Conservation (phyloP, 2,797 vertebrate genomes). For the Sebastes alutus region DNA sequence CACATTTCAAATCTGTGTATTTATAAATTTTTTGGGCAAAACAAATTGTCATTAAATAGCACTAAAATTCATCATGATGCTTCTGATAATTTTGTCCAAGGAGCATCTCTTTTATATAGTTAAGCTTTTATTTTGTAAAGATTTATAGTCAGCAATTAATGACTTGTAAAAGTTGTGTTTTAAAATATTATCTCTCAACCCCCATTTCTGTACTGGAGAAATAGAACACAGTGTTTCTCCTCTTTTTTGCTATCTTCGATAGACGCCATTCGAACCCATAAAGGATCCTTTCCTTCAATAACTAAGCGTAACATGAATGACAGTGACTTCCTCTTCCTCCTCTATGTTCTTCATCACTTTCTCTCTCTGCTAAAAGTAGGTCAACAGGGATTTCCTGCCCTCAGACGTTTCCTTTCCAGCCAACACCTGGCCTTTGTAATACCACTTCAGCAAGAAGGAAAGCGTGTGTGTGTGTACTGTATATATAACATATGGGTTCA, state of each 20-base stretch:
- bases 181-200: not conserved
- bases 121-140: not conserved
- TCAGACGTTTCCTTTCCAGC: conserved; percentile 58
- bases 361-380: conserved; percentile 78
- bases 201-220: fast-evolving
- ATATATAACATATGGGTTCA: conserved; percentile 34
- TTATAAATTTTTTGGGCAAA: too few species aligned
- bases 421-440: conserved; percentile 68
- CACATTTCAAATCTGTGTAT: too few species aligned
- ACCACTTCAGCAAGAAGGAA: conserved; percentile 32
- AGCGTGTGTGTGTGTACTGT: not conserved
- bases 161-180: not conserved
- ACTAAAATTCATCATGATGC: not conserved
- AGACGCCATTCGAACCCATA: not conserved
- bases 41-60: not conserved
- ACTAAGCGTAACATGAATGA: conserved; percentile 40
- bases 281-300: conserved; percentile 24
- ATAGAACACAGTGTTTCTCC: not conserved
- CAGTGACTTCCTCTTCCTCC: conserved; percentile 59
- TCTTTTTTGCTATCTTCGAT: not conserved
- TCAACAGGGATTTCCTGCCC: conserved; percentile 84
- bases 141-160: too few species aligned
- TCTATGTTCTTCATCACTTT: conserved; percentile 63
- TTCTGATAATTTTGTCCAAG: not conserved
- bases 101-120: not conserved